phyloP scores from a whole-genome alignment of 2,113 vertebrate species.

The Aegithalos caudatus region DNA sequence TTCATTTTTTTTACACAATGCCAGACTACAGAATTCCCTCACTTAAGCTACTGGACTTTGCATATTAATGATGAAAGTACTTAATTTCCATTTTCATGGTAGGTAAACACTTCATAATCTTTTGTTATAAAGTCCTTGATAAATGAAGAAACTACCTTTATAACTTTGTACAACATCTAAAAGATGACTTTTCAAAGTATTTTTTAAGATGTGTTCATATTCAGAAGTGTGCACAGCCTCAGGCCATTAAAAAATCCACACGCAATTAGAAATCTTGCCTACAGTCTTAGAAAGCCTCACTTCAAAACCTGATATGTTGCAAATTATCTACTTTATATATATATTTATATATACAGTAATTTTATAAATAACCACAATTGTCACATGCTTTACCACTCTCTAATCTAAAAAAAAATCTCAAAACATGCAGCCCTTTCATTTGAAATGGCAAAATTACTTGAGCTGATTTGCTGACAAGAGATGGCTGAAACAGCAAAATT shows the following conservation, averaged over 20 bases:
- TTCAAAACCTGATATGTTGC: background rate
- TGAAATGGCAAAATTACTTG: slow-evolving; percentile 17
- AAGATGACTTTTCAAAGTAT: background rate
- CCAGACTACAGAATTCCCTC: background rate
- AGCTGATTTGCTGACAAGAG: slow-evolving; percentile 6
- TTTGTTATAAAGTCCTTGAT: background rate
- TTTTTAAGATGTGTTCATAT: background rate
- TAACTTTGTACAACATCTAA: background rate
- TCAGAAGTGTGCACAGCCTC: background rate
- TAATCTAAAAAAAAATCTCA: background rate
- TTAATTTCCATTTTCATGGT: background rate
- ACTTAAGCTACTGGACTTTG: background rate
- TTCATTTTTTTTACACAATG: background rate
- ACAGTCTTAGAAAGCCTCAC: background rate
- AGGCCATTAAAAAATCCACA: background rate
- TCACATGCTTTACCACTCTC: background rate
- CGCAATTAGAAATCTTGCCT: background rate
- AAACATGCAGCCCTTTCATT: background rate
- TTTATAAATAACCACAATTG: background rate
- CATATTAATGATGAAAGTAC: background rate
- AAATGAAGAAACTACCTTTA: background rate
- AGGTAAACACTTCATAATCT: background rate
- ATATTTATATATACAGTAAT: background rate
- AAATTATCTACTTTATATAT: background rate
- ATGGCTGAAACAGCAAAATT: slow-evolving; percentile 25